Evolutionary conservation across 2,113 vertebrate species (phyloP), one percentile per base, ranked within the genome.

Genomic region (Erpornis zantholeuca): DNA sequence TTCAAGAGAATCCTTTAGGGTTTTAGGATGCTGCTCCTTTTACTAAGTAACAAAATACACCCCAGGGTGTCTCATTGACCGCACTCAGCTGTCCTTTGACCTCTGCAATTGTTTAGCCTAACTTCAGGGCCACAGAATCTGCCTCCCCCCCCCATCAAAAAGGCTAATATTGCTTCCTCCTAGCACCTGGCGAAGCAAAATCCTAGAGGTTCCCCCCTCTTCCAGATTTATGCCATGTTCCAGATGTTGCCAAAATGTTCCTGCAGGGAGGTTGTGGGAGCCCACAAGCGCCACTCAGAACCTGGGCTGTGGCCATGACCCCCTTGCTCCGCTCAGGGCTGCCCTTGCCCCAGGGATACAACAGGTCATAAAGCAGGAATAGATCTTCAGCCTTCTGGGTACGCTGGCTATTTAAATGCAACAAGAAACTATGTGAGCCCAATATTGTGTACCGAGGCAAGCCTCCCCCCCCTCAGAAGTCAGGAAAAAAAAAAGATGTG

Each of bases 31-130:
- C 97, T 97, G 97, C 96, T 98, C 96, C 97, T 98, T 98, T 98
- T 97, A 98, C 98, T 97, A 96, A 98, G 98, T 98, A 98, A 98
- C 98, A 98, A 98, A 98, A 98, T 98, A 98, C 97, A 98, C 98
- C 98, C 97, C 97, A 97, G 97, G 96, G 98, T 98, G 98, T 98
- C 98, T 98, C 96, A 96, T 97, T 98, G 98, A 98, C 98, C 97
- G 92, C 91, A 90, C 96, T 98, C 97, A 97, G 97, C 97, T 97
- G 95, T 97, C 97, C 98, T 98, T 97, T 98, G 97, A 98, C 98
- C 98, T 97, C 95, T 17, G 82, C 97, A 97, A 98, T 98, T 98
- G 98, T 98, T 98, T 94, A 96, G 97, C 96, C 97, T 98, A 98
- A 98, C 97, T 98, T 98, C 96, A 94, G 97, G 97, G 89, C 97